phyloP scores from a whole-genome alignment of 2,888 invertebrate species.

The Dasysyrphus albostriatus region DNA sequence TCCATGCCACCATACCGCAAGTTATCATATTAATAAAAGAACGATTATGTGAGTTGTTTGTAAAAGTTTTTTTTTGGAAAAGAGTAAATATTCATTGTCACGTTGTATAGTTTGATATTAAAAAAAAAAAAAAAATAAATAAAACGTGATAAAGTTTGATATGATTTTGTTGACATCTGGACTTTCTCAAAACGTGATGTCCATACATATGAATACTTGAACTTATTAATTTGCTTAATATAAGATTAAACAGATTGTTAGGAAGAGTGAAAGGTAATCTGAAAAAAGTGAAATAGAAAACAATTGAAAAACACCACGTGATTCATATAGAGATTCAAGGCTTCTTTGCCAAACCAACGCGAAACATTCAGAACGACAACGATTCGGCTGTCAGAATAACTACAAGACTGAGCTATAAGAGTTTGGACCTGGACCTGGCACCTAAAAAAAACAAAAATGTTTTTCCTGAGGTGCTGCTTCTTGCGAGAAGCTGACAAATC shows the following conservation, averaged over 20 bases:
- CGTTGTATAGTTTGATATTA: conserved; percentile 45
- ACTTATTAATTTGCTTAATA: not conserved
- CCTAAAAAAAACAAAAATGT: too few species aligned
- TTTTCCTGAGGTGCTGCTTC: too few species aligned
- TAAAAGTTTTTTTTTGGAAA: conserved; percentile 40
- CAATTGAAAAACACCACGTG: too few species aligned
- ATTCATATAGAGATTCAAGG: too few species aligned
- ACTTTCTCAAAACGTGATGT: conserved; percentile 7
- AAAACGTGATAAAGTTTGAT: conserved; percentile 55
- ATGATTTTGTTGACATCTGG: conserved; percentile 22
- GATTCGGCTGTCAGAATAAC: too few species aligned
- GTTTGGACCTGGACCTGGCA: too few species aligned
- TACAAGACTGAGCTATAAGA: too few species aligned
- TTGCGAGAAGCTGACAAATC: too few species aligned
- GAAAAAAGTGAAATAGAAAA: too few species aligned
- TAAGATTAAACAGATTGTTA: not conserved
- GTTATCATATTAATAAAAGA: conserved; percentile 66
- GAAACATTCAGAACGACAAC: too few species aligned
- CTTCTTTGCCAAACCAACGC: too few species aligned
- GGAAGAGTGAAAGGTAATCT: too few species aligned
- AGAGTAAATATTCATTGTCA: conserved; percentile 68
- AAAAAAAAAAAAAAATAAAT: conserved; percentile 47
- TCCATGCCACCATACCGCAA: not conserved
- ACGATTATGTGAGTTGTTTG: conserved; percentile 69
- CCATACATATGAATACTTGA: not conserved